phyloP scores from a whole-genome alignment of 2,113 vertebrate genomes.

The Pampusana beccarii region DNA sequence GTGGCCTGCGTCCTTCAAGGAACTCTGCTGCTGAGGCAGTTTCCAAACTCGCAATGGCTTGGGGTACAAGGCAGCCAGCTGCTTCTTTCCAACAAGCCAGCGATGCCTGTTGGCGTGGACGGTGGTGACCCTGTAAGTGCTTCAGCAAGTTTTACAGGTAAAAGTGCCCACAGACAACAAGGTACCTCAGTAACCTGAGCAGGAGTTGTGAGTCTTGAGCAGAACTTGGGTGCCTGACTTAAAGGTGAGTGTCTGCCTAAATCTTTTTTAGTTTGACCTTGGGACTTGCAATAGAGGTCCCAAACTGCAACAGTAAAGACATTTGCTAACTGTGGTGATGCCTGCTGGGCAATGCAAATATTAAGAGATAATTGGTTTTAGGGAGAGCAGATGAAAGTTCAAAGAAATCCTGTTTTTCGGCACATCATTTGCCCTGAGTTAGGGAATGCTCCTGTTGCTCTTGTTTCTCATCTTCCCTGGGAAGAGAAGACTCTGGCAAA shows the following conservation, averaged over 20 bases:
- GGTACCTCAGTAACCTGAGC: background rate
- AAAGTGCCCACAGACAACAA: background rate
- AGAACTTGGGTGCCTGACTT: background rate
- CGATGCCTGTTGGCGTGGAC: background rate
- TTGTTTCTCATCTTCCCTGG: background rate
- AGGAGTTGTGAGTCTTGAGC: background rate
- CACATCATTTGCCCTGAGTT: background rate
- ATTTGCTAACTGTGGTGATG: accelerated
- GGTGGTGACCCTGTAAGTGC: background rate
- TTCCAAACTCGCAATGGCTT: background rate
- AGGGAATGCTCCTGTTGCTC: background rate
- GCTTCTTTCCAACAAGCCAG: background rate
- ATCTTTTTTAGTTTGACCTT: background rate
- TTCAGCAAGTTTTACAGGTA: background rate
- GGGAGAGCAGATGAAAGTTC: background rate
- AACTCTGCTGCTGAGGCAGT: background rate
- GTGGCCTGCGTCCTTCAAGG: background rate
- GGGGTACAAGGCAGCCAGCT: background rate
- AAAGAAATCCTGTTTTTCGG: background rate
- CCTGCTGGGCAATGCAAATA: background rate
- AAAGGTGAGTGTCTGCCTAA: background rate
- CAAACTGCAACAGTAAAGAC: background rate
- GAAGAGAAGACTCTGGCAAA: background rate
- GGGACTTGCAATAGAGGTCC: background rate
- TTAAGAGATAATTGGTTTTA: background rate